Percentiles rank a stretch among this genome's conserved stretches.
Evolutionary conservation across 1,140 invertebrate species (phyloP).

Genomic region (Aporrectodea caliginosa): DNA sequence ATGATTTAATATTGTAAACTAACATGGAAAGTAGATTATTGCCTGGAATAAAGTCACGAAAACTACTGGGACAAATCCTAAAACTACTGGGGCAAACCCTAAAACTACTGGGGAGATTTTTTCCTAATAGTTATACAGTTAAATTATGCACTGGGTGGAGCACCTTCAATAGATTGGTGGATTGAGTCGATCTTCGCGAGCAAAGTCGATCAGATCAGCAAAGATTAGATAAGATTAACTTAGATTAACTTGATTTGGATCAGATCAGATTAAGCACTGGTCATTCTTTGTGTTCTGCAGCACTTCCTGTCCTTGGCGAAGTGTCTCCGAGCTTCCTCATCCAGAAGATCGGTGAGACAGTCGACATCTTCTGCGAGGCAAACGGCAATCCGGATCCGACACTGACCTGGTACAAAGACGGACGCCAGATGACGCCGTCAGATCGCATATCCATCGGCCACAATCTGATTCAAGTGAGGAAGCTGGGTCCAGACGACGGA

Average conservation of each 20-base stretch:
- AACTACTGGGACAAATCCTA: too few species aligned
- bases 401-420: constrained; percentile 45
- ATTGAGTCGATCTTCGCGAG: too few species aligned
- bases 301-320: constrained; percentile 40
- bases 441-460: constrained; percentile 27
- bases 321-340: constrained; percentile 40
- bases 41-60: too few species aligned
- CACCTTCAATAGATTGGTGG: too few species aligned
- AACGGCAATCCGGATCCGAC: constrained; percentile 66
- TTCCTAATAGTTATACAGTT: neutral
- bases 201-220: too few species aligned
- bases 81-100: too few species aligned
- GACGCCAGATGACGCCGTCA: constrained; percentile 14
- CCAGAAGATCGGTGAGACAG: constrained; percentile 67
- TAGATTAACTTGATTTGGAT: neutral
- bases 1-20: too few species aligned
- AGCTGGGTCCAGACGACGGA: constrained; percentile 84
- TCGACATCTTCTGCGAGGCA: constrained; percentile 90
- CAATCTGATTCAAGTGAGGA: constrained; percentile 65
- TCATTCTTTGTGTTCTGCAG: constrained; percentile 32
- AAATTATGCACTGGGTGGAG: neutral
- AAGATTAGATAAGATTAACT: too few species aligned
- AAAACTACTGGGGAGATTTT: neutral
- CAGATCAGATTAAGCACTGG: neutral
- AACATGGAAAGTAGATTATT: too few species aligned